Evolutionary conservation across 2,113 vertebrate species (phyloP), one percentile per base, ranked within the genome.

Genomic region (Oxygymnocypris stewartii): DNA sequence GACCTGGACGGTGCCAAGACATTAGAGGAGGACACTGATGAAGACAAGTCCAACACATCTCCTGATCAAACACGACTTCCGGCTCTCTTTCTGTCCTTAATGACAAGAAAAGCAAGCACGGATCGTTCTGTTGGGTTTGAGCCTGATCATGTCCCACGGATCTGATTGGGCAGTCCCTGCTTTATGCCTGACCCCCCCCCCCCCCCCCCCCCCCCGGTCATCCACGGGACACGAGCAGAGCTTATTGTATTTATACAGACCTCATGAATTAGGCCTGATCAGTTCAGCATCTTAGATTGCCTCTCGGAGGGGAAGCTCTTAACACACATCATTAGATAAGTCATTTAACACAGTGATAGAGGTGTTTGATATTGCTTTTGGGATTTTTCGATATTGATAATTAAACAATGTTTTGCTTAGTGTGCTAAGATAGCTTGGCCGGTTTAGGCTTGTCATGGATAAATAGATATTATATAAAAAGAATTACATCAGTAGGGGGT

Each of bases 201-300:
- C n/a, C n/a, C n/a, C n/a, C n/a, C 28, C 28, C 28, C 28, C 28
- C 37, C 25, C 54, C 40, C 67, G 65, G 49, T 49, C 23, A 78
- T 81, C 23, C 11, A 25, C 12, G 1, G 31, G 11, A 61, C 18
- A 35, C 28, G n/a, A 20, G 88, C 75, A 28, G 79, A 85, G 63
- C 86, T 90, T 85, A 89, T 91, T 87, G 90, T 79, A 61, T 92
- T 92, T 92, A 91, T 88, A 86, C 83, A 82, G 88, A 91, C 37
- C 4, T 10, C 77, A 85, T 12, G n/a, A n/a, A n/a, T n/a, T n/a
- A 91, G 85, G 86, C 81, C 88, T 84, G 87, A 87, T 88, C 88
- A 90, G 89, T 89, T 89, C 91, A 91, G 86, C 86, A 89, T 90
- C 90, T 91, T 92, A 90, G 84, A 88, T 77, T 79, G 85, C 84